Evolutionary conservation across 2,113 vertebrate genomes (phyloP).

Genomic region (Hemiscyllium ocellatum): DNA sequence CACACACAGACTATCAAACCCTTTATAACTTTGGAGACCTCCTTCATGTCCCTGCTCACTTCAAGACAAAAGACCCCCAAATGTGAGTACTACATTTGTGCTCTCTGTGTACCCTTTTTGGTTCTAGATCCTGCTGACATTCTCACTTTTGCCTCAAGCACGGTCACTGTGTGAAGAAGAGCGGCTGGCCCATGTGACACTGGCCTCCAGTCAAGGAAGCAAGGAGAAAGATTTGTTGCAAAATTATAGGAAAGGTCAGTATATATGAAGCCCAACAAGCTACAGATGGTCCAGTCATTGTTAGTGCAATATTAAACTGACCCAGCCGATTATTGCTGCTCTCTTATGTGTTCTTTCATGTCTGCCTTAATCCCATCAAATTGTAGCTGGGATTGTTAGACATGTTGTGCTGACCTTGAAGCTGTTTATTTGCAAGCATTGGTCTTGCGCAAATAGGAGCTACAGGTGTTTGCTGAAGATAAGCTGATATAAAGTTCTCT

Average conservation of each 20-base stretch:
- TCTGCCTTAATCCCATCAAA: not conserved
- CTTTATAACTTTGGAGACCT: not conserved
- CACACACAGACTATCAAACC: not conserved
- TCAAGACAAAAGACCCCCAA: not conserved
- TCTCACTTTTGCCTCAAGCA: not conserved
- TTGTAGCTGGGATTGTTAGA: not conserved
- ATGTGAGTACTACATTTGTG: not conserved
- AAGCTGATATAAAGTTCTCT: not conserved
- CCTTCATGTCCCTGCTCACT: not conserved
- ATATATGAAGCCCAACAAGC: not conserved
- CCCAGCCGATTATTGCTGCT: not conserved
- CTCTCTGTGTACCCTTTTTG: not conserved
- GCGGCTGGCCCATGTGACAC: not conserved
- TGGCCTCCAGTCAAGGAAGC: not conserved
- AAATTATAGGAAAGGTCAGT: not conserved
- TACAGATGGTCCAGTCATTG: not conserved
- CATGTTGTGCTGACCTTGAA: not conserved
- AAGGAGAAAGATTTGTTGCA: not conserved
- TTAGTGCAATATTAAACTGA: not conserved
- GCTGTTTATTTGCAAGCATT: not conserved
- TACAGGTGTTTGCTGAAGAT: not conserved
- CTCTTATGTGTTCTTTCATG: not conserved
- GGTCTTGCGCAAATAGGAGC: not conserved
- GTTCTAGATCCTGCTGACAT: not conserved
- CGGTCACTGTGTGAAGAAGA: not conserved